A percentile compares a stretch with the other conserved stretches of the same genome.
These are phyloP conservation scores for Dascyllus trimaculatus DNA, from an alignment of 2,113 vertebrate genomes.

Conservation along the genomic window DNA sequence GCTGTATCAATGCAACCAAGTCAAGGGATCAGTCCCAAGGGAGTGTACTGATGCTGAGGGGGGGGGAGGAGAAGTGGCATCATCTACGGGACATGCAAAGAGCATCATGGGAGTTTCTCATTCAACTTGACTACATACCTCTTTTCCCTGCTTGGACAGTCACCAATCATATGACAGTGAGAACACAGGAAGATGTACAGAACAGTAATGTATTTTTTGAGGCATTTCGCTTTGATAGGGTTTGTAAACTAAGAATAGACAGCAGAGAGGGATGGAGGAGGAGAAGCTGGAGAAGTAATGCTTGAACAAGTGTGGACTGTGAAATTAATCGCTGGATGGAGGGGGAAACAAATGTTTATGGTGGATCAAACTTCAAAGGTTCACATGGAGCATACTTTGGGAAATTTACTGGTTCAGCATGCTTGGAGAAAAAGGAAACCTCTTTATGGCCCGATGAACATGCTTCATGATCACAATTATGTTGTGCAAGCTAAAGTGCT, in stretches of 20 bases:
- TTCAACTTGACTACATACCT: conserved; percentile 95
- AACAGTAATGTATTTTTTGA: conserved; percentile 84
- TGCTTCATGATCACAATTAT: conserved; percentile 82
- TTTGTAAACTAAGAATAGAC: conserved; percentile 61
- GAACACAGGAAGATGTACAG: conserved; percentile 93
- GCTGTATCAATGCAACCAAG: conserved; percentile 62
- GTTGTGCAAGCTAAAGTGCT: conserved; percentile 77
- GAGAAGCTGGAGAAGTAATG: conserved; percentile 77
- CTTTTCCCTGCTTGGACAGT: conserved; percentile 99
- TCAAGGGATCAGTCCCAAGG: conserved; percentile 54
- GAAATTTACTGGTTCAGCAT: conserved; percentile 76
- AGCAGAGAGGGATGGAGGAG: conserved; percentile 77
- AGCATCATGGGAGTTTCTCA: conserved; percentile 85
- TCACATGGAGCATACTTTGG: conserved; percentile 82
- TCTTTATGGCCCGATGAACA: conserved; percentile 81
- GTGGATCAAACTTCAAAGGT: conserved; percentile 76
- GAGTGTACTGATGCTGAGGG: conserved; percentile 72
- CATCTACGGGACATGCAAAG: conserved; percentile 94
- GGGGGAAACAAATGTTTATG: conserved; percentile 78
- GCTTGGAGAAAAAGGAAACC: conserved; percentile 77
- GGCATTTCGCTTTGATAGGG: conserved; percentile 80
- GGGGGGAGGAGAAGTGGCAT: conserved; percentile 63
- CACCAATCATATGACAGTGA: conserved; percentile 95
- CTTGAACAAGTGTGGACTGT: conserved; percentile 75
- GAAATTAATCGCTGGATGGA: conserved; percentile 80